Base-by-base conservation (phyloP, 2,113 vertebrate genomes). In the Xenus cinereus region DNA sequence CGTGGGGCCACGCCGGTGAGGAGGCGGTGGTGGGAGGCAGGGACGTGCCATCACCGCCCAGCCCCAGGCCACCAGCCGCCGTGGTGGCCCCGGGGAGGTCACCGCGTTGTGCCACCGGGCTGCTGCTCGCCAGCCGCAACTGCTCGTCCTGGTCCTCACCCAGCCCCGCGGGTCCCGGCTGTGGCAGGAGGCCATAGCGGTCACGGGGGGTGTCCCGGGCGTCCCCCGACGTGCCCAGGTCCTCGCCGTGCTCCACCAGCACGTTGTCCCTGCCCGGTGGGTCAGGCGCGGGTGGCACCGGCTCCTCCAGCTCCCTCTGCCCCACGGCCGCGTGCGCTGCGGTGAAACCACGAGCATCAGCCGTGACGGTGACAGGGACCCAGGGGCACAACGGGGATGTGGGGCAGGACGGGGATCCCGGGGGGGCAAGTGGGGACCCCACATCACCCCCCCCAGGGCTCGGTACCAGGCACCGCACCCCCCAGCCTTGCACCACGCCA, bases 381-480 rank as follows among this genome's bases (percentile, higher is more conserved):
- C 0, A 14, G 30, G 48, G 57, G 21, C 48, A 30, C 54, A 28
- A 45, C 0, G 3, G 41, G 14, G 17, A 18, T 0, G 20, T 0
- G 27, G 48, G 57, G 24, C 54, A 21, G 54, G 32, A 45, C 0
- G 2, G 41, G 12, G 23, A 14, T 0, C 26, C 0, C 0, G 37
- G 37, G 26, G 43, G 10, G 18, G 10, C 1, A 0, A 35, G 10
- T 1, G 10, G 35, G 45, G 32, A 59, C 37, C 37, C 59, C 14
- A 1, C 6, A 11, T 9, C 33, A 48, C 46, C 20, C 33, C 33
- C 28, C 15, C 7, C 6, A 1, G 5, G 17, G 15, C 57, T 7
- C 12, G 1, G 26, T 14, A 14, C 15, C 45, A 0, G 8, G 56
- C 67, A 8, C 50, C 6, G 15, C 41, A 5, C 6, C 57, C 41